Base-by-base conservation (phyloP, 2,888 invertebrate species). In the Balanococcus diminutus region DNA sequence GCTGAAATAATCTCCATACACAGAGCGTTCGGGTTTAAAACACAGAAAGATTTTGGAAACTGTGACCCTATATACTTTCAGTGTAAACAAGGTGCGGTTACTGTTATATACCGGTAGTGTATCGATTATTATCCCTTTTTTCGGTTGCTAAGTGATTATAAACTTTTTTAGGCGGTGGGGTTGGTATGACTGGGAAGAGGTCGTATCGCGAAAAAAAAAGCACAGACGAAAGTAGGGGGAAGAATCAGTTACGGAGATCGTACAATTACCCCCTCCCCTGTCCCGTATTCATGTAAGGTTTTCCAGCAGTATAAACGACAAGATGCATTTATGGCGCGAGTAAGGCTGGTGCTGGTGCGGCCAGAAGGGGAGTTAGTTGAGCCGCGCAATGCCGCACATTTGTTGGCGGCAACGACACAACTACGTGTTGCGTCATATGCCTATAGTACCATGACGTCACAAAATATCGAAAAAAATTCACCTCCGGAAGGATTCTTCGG, bases 141-240 rank as follows among this genome's bases (percentile, higher is more conserved):
- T 87, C 86, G 87, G 88, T 88, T 88, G 88, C 88, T 88, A 88
- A 88, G 88, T 88, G 88, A 88, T 88, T 88, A 88, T 87, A 87
- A 87, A 85, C 75, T 85, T 85, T 85, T 85, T 85, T 85, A 67
- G 75, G 79, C 85, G 85, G 85, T 32, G 75, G 85, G 85, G 85
- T 85, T 85, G 85, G 85, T 32, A 85, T 42, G 85, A 85, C 46
- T 85, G 85, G 75, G 85, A 75, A 85, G 85, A 85, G 85, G 85
- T 83, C 83, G 83, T 85, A 85, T 75, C n/a, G 85, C 87, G 86
- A 86, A 87, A 87, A 87, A 87, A 87, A 86, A 87, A 86, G 86
- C 84, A 84, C 85, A 86, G 86, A 86, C 86, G 87, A 61, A 84
- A 87, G 83, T 56, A 72, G 87, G 56, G 87, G 86, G 79, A 75